Percentiles rank a stretch among this genome's conserved stretches.
Evolutionary conservation across 2,113 vertebrate species (phyloP).

Genomic region (Bos javanicus): DNA sequence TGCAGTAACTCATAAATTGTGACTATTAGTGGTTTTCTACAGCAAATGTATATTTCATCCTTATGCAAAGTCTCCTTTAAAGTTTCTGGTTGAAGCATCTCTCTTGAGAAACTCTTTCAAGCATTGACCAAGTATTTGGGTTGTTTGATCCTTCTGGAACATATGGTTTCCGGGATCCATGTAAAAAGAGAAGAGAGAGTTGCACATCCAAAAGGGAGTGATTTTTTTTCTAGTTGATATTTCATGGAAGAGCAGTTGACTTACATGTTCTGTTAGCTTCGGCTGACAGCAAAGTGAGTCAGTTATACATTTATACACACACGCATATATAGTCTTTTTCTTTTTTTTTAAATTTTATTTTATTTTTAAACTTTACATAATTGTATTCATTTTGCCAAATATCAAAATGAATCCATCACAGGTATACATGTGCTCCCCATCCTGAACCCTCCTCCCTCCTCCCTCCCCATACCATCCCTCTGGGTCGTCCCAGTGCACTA

Average conservation of each 20-base stretch:
- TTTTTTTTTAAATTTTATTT: too few relatives aligned
- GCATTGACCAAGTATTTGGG: accelerated
- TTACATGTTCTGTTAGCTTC: neutral
- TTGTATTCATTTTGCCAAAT: too few relatives aligned
- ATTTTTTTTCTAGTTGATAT: neutral
- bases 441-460: too few relatives aligned
- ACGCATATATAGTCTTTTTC: neutral
- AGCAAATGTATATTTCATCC: neutral
- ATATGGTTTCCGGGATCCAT: accelerated
- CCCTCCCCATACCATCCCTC: too few relatives aligned
- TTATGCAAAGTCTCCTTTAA: neutral
- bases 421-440: too few relatives aligned
- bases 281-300: neutral
- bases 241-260: neutral
- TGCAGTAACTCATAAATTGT: neutral
- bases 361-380: too few relatives aligned
- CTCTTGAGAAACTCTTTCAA: neutral
- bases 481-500: too few relatives aligned
- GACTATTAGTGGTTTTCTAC: neutral
- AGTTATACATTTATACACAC: neutral
- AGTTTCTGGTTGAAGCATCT: neutral
- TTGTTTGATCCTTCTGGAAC: neutral
- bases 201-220: neutral
- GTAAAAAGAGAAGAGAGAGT: neutral
- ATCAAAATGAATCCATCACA: too few relatives aligned